Evolutionary conservation across 2,113 vertebrate species (phyloP), one percentile per base, ranked within the genome.

Genomic region (Orcinus orca): DNA sequence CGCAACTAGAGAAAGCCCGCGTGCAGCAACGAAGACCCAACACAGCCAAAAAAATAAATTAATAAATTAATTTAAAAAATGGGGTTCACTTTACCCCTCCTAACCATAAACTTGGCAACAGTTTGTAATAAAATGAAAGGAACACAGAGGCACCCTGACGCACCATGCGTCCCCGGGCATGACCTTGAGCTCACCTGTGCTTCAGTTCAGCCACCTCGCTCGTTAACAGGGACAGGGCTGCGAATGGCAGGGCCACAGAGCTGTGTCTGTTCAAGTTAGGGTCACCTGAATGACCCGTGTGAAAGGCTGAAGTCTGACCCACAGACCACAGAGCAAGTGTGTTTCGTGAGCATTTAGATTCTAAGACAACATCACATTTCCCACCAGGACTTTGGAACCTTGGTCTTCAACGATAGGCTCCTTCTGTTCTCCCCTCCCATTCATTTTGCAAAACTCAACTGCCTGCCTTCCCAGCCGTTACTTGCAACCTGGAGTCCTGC

Each of bases 141-240:
- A 92, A 65, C 70, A 36, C 53, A 81, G 91, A 95, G 38, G 82
- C 55, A 89, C 55, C 89, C 74, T 63, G 80, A 85, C 85, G 82
- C 82, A 82, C 77, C 38, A 3, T 3, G 65, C 31, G 88, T 65
- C 85, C 93, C 9, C 62, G 79, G 58, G 25, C 77, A 65, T 26
- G 67, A 68, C n/a, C 74, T 67, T 1, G 62, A 80, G 60, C 65
- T 88, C 33, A 17, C 18, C 12, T 47, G 76, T n/a, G 44, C 36
- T 70, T 94, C 60, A 29, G 71, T 25, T 60, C 50, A 8, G 38
- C 63, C 9, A 85, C 41, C 38, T 36, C 14, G 21, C 63, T 83
- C 15, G 9, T 44, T 5, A 65, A 67, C 0, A 6, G 50, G 25
- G 89, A 29, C 68, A 25, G 65, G 92, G 36, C 44, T 14, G 18